Evolutionary conservation across 2,888 invertebrate species (phyloP), one percentile per base, ranked within the genome.

Genomic region (Horisme vitalbata): DNA sequence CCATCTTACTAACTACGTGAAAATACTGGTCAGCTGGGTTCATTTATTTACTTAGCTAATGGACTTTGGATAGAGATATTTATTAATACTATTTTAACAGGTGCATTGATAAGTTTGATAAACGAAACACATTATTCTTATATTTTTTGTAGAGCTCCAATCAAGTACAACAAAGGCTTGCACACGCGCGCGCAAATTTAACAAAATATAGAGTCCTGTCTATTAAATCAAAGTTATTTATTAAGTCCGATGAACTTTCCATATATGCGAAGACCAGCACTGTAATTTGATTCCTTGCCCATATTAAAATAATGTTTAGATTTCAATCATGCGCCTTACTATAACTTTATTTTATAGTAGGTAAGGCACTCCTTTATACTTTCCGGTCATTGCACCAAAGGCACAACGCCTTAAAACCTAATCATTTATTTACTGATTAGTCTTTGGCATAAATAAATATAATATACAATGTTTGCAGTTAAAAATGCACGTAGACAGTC

Each of bases 321-420:
- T 61, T 61, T 58, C 47, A 60, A 63, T 59, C 61, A 63, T 59
- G 61, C 46, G 33, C 47, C 31, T 28, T 45, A 9, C 27, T 32
- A 44, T 47, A 44, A 39, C 45, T 55, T 41, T 48, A 54, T 62
- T 52, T 56, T 48, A 50, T 55, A 61, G 51, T 63, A 53, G 55
- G 57, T 56, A 59, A 47, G 51, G 45, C 52, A 63, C 47, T 57
- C 53, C 54, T 60, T 47, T 45, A 41, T 61, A 44, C 24, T n/a
- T n/a, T n/a, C 28, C 45, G 72, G 71, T 72, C 74, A 75, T 49
- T 70, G 76, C 64, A 66, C 71, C 52, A 44, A 15, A 45, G 43
- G 58, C 48, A 54, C 52, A 59, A 28, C 41, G 28, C 36, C 39
- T 27, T 45, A 35, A 11, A 34, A 45, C 41, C 34, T 14, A 48